Evolutionary conservation across 1,140 invertebrate species (phyloP), one percentile per base, ranked within the genome.

Genomic region (Lineus longissimus): DNA sequence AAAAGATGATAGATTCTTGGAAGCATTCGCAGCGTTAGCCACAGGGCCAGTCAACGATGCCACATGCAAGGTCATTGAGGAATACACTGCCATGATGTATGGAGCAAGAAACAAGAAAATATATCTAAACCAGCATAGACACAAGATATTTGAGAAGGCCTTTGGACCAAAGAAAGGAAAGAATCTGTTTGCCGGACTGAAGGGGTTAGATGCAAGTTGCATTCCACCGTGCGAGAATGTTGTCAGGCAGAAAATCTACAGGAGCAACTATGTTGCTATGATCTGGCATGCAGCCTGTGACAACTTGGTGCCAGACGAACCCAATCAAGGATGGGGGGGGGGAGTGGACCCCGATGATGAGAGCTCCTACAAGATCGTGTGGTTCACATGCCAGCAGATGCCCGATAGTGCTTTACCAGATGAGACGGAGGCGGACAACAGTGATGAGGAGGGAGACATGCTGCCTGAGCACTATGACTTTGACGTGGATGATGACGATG

Each of bases 41-140:
- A 30, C 51, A 22, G 29, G 22, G 2, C 11, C 25, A 4, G 29
- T 33, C 2, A n/a, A 33, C 13, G 23, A 19, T 19, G 45, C 30
- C 2, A 55, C 15, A n/a, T 13, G 22, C 19, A 17, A 17, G 29
- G 31, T 30, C 25, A 30, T 64, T 2, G 41, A 64, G 23, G 36
- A 55, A 29, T 64, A 40, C 58, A 55, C 56, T 19, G 58, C 55
- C 17, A 29, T n/a, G 4, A 6, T 64, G 11, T 64, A 64, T 64
- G 57, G 45, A 17, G 51, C 47, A 23, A 19, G n/a, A n/a, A 51
- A 27, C 4, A 23, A 6, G 6, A 23, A 6, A 19, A n/a, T n/a
- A n/a, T n/a, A 19, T 4, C n/a, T 51, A 9, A 51, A 51, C 47
- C 4, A 51, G 9, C 47, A 51, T n/a, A 51, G 47, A n/a, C n/a